Base-by-base conservation (phyloP, 2,888 invertebrate genomes). In the Troglohyphantes excavatus region DNA sequence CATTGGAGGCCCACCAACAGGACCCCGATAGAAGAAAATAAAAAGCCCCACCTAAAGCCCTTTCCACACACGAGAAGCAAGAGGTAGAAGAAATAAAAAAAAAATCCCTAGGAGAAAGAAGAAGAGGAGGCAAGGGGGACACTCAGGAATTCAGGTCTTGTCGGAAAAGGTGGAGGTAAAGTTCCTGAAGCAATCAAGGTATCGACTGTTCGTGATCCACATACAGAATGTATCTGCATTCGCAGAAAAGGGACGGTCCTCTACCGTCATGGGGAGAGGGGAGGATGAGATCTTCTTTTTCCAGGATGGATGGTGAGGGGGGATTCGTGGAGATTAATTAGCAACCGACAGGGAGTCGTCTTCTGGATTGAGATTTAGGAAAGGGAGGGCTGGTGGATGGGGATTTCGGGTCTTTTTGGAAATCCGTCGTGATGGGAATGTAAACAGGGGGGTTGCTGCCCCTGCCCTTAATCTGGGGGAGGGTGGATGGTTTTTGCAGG, bases 361-460 rank as follows among this genome's bases (percentile, higher is more conserved):
- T 79, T 67, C 87, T 17, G 84, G 65, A 79, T 88, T 81, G 87
- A 88, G 87, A 88, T 88, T 87, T 79, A 79, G 86, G 79, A 43
- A n/a, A n/a, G n/a, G n/a, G n/a, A 33, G 33, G 9, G 21, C 65
- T 65, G 65, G 85, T 65, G 75, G 65, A 73, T 43, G 63, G 63
- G 76, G 76, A 76, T 68, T 85, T 85, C 53, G 19, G 67, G 86
- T 63, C 59, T 9, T 33, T 33, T 70, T 63, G 72, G 76, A 76
- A 76, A 76, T 86, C 78, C 81, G 27, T 68, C 87, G 87, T 88
- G 87, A 88, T 81, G 87, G 70, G 87, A 88, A 88, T 88, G 87
- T 88, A 88, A 88, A 88, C 87, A 88, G 79, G 86, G 39, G 19
- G 59, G n/a, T n/a, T n/a, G n/a, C n/a, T n/a, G n/a, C 23, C 33